Evolutionary conservation across 2,113 vertebrate genomes (phyloP).

Genomic region (Cynocephalus volans): DNA sequence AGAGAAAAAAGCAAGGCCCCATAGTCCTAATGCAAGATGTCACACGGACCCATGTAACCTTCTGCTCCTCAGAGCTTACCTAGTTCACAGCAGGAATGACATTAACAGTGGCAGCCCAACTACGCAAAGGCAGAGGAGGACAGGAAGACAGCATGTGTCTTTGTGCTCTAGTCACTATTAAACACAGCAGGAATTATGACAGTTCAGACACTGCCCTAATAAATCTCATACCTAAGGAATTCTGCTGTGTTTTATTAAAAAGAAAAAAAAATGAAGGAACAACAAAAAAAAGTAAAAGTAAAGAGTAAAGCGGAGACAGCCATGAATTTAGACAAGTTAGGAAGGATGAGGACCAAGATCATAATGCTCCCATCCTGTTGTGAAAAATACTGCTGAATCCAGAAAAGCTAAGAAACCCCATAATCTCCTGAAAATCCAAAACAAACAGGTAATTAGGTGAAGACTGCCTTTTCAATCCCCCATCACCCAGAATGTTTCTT

Average conservation of each 20-base stretch:
- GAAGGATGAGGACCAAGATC: background rate
- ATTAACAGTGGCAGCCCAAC: background rate
- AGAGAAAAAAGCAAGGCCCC: background rate
- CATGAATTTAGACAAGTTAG: background rate
- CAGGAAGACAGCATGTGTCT: background rate
- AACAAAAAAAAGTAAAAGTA: background rate
- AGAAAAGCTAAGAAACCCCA: background rate
- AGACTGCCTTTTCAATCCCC: background rate
- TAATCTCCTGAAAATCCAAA: background rate
- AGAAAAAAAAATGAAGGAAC: background rate
- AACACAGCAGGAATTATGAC: background rate
- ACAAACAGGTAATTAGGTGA: background rate
- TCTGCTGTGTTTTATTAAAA: background rate
- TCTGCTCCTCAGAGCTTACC: background rate
- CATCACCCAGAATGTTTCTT: background rate
- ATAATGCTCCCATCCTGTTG: background rate
- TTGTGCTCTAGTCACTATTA: background rate
- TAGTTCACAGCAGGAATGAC: background rate
- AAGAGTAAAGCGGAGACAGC: conserved; percentile 13
- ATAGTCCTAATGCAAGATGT: background rate
- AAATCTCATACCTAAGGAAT: background rate
- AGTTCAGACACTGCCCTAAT: background rate
- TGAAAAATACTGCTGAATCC: conserved; percentile 7
- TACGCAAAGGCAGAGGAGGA: background rate
- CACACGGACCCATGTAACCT: background rate